Percentiles rank a stretch among this genome's conserved stretches.
Evolutionary conservation across 1,140 invertebrate species (phyloP).

Genomic region (Metopolophium dirhodum): DNA sequence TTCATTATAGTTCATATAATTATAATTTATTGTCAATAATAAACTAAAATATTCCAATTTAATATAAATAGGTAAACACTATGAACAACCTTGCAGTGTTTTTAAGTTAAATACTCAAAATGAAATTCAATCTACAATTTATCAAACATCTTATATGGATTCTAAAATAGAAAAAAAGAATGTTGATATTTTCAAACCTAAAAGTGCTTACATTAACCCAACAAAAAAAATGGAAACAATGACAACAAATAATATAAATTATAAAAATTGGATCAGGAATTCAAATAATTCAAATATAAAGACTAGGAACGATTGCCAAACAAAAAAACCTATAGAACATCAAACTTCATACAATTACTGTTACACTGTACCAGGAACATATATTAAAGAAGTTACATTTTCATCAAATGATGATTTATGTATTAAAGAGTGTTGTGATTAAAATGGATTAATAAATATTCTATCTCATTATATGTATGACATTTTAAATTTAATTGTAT

Average conservation of each 20-base stretch:
- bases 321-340: background rate
- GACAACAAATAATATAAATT: conserved; percentile 15
- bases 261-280: conserved; percentile 1
- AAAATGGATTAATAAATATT: background rate
- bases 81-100: background rate
- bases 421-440: conserved; percentile 20
- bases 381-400: background rate
- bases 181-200: background rate
- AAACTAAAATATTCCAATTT: background rate
- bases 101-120: background rate
- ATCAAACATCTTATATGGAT: background rate
- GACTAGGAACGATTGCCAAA: background rate
- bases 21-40: background rate
- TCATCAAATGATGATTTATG: background rate
- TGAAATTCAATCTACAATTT: background rate
- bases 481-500: background rate
- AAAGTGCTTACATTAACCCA: background rate
- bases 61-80: conserved; percentile 7
- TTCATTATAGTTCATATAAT: background rate
- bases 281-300: background rate
- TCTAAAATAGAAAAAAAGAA: background rate
- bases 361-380: conserved; percentile 18
- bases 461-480: too few species aligned
- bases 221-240: conserved; percentile 25
- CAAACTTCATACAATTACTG: conserved; percentile 23